Evolutionary conservation across 2,888 invertebrate species (phyloP).

Genomic region (Thymelicus sylvestris): DNA sequence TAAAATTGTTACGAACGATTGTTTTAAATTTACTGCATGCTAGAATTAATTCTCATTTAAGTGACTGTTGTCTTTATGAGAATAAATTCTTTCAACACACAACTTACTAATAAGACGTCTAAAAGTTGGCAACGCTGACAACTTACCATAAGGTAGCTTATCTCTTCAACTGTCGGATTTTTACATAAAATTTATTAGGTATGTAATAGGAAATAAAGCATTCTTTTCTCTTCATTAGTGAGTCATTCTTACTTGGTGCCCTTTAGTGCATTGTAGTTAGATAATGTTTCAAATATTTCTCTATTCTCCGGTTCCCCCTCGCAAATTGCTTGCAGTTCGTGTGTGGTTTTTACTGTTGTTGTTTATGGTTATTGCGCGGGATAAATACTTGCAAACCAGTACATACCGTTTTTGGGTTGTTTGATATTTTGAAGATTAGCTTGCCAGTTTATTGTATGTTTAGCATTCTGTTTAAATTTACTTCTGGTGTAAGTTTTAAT

Average conservation of each 20-base stretch:
- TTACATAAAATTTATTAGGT: not conserved
- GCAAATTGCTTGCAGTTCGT: constrained; percentile 9
- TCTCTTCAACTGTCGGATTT: too few relatives aligned
- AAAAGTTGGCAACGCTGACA: too few relatives aligned
- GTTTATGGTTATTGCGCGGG: constrained; percentile 10
- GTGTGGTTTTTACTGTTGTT: constrained; percentile 8
- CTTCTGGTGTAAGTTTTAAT: too few relatives aligned
- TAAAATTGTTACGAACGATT: too few relatives aligned
- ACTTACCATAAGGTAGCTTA: too few relatives aligned
- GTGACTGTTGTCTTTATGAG: too few relatives aligned
- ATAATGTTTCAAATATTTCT: constrained; percentile 14
- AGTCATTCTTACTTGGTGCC: not conserved
- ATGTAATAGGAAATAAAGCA: not conserved
- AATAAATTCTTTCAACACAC: too few relatives aligned
- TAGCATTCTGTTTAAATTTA: too few relatives aligned
- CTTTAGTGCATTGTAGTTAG: constrained; percentile 4
- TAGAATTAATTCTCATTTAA: too few relatives aligned
- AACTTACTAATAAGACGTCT: too few relatives aligned
- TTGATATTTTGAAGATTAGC: not conserved
- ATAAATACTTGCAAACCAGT: constrained; percentile 14
- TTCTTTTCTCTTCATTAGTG: not conserved
- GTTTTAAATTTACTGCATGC: too few relatives aligned
- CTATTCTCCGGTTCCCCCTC: constrained; percentile 3
- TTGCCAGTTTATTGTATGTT: too few relatives aligned
- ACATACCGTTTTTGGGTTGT: not conserved